phyloP scores from a whole-genome alignment of 2,888 invertebrate genomes.

The Temnothorax rugatulus region DNA sequence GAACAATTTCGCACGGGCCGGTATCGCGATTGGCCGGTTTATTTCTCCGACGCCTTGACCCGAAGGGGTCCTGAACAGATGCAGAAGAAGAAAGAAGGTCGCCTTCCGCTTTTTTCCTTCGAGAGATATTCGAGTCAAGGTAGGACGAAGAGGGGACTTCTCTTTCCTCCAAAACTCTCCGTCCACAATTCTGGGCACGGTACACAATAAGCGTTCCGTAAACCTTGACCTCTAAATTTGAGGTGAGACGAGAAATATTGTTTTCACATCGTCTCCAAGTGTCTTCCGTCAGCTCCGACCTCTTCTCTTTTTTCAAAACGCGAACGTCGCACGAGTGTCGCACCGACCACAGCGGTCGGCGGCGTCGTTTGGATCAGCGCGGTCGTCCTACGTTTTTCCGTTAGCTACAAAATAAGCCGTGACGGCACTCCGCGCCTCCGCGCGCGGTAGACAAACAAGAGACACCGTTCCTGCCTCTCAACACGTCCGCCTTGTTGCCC shows the following conservation, averaged over 20 bases:
- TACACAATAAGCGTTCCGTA: too few relatives aligned
- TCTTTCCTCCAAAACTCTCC: background rate
- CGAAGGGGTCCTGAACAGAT: background rate
- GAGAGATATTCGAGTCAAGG: constrained; percentile 26
- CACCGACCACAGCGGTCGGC: too few relatives aligned
- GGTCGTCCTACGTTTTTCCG: constrained; percentile 35
- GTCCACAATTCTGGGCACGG: background rate
- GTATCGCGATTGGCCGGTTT: background rate
- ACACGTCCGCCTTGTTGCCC: background rate
- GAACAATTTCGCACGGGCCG: background rate
- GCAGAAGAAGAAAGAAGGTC: constrained; percentile 20
- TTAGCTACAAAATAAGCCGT: constrained; percentile 34
- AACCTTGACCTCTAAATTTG: constrained; percentile 14
- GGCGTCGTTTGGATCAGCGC: constrained; percentile 1
- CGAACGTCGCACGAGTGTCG: background rate
- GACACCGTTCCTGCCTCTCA: background rate
- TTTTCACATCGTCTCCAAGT: background rate
- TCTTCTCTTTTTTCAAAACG: background rate
- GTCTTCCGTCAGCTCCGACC: background rate
- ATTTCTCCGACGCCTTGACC: constrained; percentile 30
- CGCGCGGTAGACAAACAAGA: background rate
- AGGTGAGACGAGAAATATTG: background rate
- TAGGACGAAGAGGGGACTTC: background rate
- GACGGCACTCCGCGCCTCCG: constrained; percentile 36
- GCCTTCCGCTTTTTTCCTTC: background rate